Evolutionary conservation across 2,797 vertebrate species (phyloP).

Genomic region (Microctenopoma lineatum): DNA sequence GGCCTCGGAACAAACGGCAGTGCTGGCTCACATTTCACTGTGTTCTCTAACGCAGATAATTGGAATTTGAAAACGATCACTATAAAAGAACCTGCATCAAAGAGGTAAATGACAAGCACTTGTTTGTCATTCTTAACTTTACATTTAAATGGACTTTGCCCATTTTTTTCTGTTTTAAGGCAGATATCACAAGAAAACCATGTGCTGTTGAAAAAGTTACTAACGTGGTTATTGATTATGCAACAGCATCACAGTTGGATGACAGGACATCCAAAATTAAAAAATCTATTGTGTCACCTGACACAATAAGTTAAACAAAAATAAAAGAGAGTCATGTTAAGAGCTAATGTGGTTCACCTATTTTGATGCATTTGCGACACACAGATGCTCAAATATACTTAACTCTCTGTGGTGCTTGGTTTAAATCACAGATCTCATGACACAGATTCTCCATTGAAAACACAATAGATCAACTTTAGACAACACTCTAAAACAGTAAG

Average conservation of each 20-base stretch:
- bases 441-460: no score
- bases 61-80: not conserved
- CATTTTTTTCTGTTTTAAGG: not conserved
- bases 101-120: not conserved
- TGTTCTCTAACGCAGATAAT: not conserved
- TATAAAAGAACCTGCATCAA: not conserved
- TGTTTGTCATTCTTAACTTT: not conserved
- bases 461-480: no score
- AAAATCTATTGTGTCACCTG: no score
- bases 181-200: not conserved
- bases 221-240: conserved; percentile 10
- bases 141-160: not conserved
- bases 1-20: not conserved
- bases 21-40: not conserved
- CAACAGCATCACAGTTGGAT: not conserved
- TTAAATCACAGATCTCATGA: no score
- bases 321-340: no score
- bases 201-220: not conserved
- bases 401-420: no score
- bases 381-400: no score
- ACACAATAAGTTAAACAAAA: no score
- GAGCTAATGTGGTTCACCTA: no score
- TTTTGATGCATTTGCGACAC: no score
- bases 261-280: not conserved
- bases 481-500: no score